phyloP scores from a whole-genome alignment of 2,888 invertebrate genomes.

The Nipponacmea schrenckii region DNA sequence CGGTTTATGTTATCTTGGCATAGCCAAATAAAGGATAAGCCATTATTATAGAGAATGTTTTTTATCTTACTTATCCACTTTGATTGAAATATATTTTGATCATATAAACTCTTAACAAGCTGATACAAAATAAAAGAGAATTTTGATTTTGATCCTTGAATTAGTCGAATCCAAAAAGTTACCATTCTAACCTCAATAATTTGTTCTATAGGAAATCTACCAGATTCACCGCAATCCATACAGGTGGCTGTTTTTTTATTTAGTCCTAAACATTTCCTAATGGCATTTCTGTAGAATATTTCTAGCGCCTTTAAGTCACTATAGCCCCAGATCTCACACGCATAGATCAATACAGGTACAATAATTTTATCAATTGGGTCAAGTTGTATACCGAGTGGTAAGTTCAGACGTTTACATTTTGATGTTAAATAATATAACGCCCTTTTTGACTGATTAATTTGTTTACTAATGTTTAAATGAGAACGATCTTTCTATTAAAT shows the following conservation, averaged over 20 bases:
- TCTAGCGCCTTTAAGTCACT: neutral
- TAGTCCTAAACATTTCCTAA: neutral
- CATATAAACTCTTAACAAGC: neutral
- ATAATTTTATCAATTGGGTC: slow-evolving; percentile 1
- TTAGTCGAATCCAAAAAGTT: neutral
- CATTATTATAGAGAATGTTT: too few species aligned
- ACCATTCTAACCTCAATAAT: too few species aligned
- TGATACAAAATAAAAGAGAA: neutral
- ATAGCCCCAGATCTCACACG: too few species aligned
- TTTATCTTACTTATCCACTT: too few species aligned
- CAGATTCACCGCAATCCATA: neutral
- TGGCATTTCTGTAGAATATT: neutral
- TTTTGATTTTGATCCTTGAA: neutral
- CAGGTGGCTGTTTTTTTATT: neutral
- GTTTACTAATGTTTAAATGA: too few species aligned
- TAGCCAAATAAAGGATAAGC: too few species aligned
- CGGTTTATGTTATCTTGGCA: too few species aligned
- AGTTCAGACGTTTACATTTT: too few species aligned
- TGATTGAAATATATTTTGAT: neutral
- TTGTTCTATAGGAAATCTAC: neutral
- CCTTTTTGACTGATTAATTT: neutral
- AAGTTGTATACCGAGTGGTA: neutral
- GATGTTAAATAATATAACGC: neutral
- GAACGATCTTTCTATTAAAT: too few species aligned
- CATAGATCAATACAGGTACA: neutral